These are phyloP conservation scores for Gorsachius goisagi DNA, from an alignment of 2,113 vertebrate species.

Conservation along the genomic window DNA sequence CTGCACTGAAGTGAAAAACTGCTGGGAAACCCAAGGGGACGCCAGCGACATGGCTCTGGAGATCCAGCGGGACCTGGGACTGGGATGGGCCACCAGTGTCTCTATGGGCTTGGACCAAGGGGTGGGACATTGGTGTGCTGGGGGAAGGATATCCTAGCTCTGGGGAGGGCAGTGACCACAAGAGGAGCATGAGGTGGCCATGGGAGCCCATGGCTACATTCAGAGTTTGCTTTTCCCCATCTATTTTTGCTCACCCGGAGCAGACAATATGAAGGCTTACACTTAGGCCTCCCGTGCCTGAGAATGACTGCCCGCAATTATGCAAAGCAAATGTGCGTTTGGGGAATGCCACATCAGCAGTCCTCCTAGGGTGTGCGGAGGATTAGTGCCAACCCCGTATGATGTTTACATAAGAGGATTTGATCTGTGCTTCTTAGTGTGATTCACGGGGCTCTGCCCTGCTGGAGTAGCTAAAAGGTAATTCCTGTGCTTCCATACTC, in stretches of 20 bases:
- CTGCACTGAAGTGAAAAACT: not conserved
- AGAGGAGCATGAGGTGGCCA: not conserved
- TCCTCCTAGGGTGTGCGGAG: not conserved
- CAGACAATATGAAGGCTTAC: not conserved
- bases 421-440: slow-evolving; percentile 30
- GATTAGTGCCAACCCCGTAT: not conserved
- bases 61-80: not conserved
- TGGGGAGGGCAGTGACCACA: not conserved
- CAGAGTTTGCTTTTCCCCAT: not conserved
- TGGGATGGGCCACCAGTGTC: not conserved
- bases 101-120: not conserved
- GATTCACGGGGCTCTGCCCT: slow-evolving; percentile 53
- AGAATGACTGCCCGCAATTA: not conserved
- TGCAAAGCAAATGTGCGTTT: not conserved
- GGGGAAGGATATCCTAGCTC: not conserved
- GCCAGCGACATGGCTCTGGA: not conserved
- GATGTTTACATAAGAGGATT: slow-evolving; percentile 45
- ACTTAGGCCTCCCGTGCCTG: not conserved
- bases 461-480: not conserved
- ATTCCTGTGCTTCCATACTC: not conserved
- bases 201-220: not conserved
- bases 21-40: not conserved
- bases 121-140: not conserved
- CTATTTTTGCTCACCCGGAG: not conserved
- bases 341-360: slow-evolving; percentile 62